phyloP scores from a whole-genome alignment of 2,113 vertebrate genomes.

The Condylura cristata region DNA sequence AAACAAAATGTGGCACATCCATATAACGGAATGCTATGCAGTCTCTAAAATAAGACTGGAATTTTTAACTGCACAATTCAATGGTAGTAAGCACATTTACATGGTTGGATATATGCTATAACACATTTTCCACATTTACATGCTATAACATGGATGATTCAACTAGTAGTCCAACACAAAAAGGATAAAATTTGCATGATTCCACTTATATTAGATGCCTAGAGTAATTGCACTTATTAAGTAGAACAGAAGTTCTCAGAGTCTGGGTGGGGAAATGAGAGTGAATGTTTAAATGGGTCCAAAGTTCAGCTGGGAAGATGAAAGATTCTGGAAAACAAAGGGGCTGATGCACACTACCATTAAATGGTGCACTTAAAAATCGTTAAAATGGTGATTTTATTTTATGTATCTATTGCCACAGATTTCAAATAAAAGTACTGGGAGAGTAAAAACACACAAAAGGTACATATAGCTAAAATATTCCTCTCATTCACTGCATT shows the following conservation, averaged over 20 bases:
- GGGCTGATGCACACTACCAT: neutral
- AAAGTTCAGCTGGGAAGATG: neutral
- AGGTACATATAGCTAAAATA: neutral
- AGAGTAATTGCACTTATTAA: neutral
- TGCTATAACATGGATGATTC: neutral
- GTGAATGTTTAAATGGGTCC: no score
- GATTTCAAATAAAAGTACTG: neutral
- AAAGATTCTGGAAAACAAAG: neutral
- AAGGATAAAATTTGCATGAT: neutral
- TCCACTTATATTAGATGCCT: neutral
- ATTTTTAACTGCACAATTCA: no score
- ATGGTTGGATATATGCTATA: no score
- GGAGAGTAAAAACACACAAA: neutral
- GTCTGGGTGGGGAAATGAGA: neutral
- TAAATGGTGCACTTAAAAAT: neutral
- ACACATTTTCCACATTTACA: no score
- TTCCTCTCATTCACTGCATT: neutral
- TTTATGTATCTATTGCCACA: neutral
- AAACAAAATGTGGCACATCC: neutral
- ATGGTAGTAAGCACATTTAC: no score
- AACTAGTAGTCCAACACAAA: neutral
- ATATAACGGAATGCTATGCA: neutral
- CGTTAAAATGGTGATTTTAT: neutral
- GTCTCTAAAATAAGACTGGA: neutral
- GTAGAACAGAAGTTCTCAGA: neutral